A percentile compares a stretch with the other conserved stretches of the same genome.
Evolutionary conservation across 2,113 vertebrate species (phyloP).

Genomic region (Pardalotus punctatus): DNA sequence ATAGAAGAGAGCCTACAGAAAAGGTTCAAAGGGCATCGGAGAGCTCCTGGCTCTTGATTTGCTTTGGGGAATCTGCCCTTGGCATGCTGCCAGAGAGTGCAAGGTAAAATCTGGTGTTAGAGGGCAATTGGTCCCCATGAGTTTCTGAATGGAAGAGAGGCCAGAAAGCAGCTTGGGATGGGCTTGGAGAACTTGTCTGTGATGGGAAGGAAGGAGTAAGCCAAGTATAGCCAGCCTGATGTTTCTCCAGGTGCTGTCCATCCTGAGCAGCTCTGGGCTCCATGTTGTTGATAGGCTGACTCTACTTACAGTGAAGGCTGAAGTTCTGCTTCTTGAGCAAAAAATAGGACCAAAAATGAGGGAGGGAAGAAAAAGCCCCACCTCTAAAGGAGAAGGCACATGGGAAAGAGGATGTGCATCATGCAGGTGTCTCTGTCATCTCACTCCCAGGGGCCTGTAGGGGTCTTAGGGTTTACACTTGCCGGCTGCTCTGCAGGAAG

Average conservation of each 20-base stretch:
- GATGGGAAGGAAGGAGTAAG: neutral
- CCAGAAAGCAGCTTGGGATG: neutral
- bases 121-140: neutral
- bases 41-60: neutral
- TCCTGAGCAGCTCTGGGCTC: neutral
- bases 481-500: conserved; percentile 9
- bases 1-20: neutral
- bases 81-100: neutral
- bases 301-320: neutral
- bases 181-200: neutral
- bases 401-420: neutral
- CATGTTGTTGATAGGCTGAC: neutral
- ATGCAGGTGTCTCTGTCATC: neutral
- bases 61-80: neutral
- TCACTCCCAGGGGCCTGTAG: neutral
- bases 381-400: neutral
- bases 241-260: neutral
- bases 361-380: neutral
- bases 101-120: neutral
- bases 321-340: neutral
- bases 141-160: neutral
- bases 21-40: neutral
- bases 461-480: neutral
- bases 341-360: neutral
- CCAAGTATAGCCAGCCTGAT: neutral